Conservation (phyloP, 2,797 vertebrate genomes). For the Enteromius thamalakanensis region DNA sequence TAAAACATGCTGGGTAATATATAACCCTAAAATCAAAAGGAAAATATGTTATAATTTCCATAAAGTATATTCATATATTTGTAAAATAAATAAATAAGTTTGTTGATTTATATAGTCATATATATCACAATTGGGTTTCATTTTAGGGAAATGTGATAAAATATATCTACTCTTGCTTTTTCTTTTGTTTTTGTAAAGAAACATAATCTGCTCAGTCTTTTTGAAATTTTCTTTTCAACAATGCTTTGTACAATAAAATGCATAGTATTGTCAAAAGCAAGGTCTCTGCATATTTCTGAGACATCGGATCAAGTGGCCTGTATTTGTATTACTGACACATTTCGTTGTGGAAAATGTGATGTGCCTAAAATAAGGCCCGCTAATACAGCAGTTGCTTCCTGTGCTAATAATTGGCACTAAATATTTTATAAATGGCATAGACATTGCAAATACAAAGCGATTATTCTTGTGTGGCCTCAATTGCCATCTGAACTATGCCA, state of each 20-base stretch:
- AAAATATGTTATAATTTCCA: not conserved
- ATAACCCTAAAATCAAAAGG: not conserved
- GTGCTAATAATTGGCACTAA: slow-evolving; percentile 43
- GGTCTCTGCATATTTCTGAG: not conserved
- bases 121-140: not conserved
- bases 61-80: not conserved
- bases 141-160: not conserved
- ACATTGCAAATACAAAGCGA: slow-evolving; percentile 44
- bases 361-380: slow-evolving; percentile 38
- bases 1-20: not conserved
- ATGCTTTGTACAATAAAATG: not conserved
- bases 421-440: slow-evolving; percentile 45
- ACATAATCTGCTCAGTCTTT: not conserved
- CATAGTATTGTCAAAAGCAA: not conserved
- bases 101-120: no score
- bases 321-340: slow-evolving; percentile 21
- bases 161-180: not conserved
- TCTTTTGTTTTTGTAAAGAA: not conserved
- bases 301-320: not conserved
- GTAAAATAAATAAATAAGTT: not conserved
- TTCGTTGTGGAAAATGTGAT: slow-evolving; percentile 33
- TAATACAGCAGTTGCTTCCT: not conserved
- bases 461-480: slow-evolving; percentile 53
- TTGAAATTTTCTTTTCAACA: not conserved
- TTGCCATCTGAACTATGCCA: slow-evolving; percentile 38